Percentiles rank a stretch among this genome's conserved stretches.
Conservation (phyloP, 2,797 vertebrate species). For the Crocodylus rhombifer region DNA sequence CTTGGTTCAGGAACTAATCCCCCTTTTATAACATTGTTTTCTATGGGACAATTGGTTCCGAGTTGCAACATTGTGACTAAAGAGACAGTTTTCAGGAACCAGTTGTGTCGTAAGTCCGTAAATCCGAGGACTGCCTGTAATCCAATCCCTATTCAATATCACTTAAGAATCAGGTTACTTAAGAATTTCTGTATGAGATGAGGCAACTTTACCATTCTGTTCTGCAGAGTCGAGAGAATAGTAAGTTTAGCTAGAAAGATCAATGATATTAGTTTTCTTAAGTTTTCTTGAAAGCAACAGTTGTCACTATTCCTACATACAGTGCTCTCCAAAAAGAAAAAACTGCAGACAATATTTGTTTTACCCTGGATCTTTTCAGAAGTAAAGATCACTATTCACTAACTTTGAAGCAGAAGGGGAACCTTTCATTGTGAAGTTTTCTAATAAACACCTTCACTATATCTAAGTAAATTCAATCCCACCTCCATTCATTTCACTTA, state of each 20-base stretch:
- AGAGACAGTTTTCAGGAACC: no score
- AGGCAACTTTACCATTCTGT: no score
- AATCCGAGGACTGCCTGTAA: no score
- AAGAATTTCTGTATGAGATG: no score
- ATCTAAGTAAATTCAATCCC: neutral
- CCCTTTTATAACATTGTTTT: no score
- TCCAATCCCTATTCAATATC: no score
- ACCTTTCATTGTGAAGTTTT: neutral
- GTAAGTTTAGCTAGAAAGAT: neutral
- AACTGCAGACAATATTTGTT: neutral
- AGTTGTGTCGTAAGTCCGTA: no score
- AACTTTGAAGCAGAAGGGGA: neutral
- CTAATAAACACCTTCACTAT: neutral
- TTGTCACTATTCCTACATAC: neutral
- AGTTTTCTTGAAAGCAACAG: conserved; percentile 10
- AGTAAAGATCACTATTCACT: neutral
- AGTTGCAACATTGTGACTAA: no score
- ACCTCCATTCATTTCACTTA: neutral
- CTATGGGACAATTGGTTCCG: no score
- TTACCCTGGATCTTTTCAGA: neutral
- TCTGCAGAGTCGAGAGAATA: neutral
- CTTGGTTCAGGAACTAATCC: no score
- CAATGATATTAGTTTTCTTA: no score
- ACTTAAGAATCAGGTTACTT: no score
- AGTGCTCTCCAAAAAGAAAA: conserved; percentile 1